Conservation (phyloP, 30 jellyfish, hydroid and myxozoan species). For the Aurelia sp. region DNA sequence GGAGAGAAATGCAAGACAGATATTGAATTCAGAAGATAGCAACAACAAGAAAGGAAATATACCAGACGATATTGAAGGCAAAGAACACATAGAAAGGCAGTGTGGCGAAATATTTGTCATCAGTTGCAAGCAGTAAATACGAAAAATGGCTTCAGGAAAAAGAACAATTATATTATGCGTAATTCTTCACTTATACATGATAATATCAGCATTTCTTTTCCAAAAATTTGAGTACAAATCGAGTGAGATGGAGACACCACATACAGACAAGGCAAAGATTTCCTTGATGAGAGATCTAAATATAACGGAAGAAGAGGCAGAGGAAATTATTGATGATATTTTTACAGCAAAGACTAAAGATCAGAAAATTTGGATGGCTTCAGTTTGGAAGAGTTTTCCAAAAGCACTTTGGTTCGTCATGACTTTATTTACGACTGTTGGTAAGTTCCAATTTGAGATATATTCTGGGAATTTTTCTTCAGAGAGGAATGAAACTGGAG, state of each 20-base stretch:
- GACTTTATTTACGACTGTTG: slow-evolving; percentile 55
- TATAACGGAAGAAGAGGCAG: slow-evolving; percentile 4
- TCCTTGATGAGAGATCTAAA: background rate
- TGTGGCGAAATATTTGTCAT: no score
- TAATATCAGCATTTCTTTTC: slow-evolving; percentile 10
- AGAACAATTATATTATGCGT: background rate
- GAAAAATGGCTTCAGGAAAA: slow-evolving; percentile 3
- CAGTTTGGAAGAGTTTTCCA: slow-evolving; percentile 24
- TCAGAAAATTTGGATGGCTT: background rate
- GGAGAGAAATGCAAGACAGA: no score
- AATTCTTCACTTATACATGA: slow-evolving; percentile 30
- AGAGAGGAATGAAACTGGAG: no score
- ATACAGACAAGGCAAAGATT: background rate
- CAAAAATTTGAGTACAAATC: slow-evolving; percentile 20
- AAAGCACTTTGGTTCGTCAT: slow-evolving; percentile 44
- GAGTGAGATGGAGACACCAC: background rate
- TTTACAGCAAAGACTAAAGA: background rate
- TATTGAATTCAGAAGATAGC: no score
- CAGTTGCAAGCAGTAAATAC: no score
- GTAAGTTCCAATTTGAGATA: background rate
- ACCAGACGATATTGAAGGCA: no score
- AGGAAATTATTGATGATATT: background rate
- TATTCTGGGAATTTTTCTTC: background rate
- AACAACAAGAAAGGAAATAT: no score
- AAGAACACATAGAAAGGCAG: no score